Evolutionary conservation across 2,888 invertebrate genomes (phyloP), one percentile per base, ranked within the genome.

Genomic region (Chydorus sphaericus): DNA sequence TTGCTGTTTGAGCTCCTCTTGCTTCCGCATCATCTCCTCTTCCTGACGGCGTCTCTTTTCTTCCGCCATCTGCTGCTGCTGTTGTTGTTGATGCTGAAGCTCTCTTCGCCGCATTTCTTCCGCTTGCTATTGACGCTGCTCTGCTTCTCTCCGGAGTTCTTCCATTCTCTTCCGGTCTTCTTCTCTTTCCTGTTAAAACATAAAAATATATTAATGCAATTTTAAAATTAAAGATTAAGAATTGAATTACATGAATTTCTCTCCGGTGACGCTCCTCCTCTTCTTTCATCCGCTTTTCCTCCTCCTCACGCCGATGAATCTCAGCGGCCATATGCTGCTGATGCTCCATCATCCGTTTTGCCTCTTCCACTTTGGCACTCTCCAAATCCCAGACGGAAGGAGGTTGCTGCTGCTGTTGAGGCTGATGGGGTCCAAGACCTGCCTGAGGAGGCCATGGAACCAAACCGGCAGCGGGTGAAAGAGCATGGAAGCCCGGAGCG

Each of bases 281-380:
- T 62, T 77, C 74, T 61, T 75, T 73, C 63, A 75, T 69, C 64
- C 74, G 77, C 59, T 70, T 69, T 60, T 70, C 62, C 57, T 69
- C 68, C 48, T 70, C 68, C 59, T 69, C 67, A 59, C 65, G 65
- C 57, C 66, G 70, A 57, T 69, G 66, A 33, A 66, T 62, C 59
- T 71, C 69, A 55, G 64, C 62, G 56, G 70, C 69, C 52, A 67
- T 66, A 66, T 66, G 63, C 55, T 68, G 60, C 37, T 59, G 61
- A 53, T 68, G 65, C 48, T 65, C 74, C 61, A 69, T 75, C 64
- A 61, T 71, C 68, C 67, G 75, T 65, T 59, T 73, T 67, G 69
- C 75, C 65, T 67, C 73, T 65, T 68, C 73, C 63, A 61, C 70
- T 65, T 65, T 74, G 67, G 67, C 73, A 56, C 68, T 75, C 51